Conservation (phyloP, 2,888 invertebrate species). For the Notocelia uddmanniana region DNA sequence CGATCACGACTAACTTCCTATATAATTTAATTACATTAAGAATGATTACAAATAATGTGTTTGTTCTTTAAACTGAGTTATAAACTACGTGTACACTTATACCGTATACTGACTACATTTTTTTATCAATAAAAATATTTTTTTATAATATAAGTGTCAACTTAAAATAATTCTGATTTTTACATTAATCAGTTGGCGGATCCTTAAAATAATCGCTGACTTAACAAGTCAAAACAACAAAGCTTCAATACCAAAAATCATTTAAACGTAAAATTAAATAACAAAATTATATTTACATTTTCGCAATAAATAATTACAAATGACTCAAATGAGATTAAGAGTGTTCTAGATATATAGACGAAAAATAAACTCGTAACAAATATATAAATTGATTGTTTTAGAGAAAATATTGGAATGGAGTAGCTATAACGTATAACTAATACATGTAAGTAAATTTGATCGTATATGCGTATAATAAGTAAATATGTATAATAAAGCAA, state of each 20-base stretch:
- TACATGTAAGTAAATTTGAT: conserved; percentile 7
- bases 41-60: conserved; percentile 70
- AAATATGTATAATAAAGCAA: background rate
- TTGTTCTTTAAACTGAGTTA: conserved; percentile 71
- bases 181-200: conserved; percentile 52
- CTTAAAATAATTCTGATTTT: conserved; percentile 53
- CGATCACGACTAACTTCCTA: conserved; percentile 26
- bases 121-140: conserved; percentile 49
- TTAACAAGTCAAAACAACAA: conserved; percentile 58
- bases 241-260: conserved; percentile 68
- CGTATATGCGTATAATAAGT: background rate
- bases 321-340: no score
- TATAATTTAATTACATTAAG: conserved; percentile 48
- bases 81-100: conserved; percentile 77
- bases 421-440: conserved; percentile 39
- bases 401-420: conserved; percentile 71
- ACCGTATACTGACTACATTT: conserved; percentile 77
- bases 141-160: conserved; percentile 49
- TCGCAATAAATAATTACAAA: conserved; percentile 83
- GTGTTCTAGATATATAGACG: conserved; percentile 22
- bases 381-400: conserved; percentile 30
- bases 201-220: conserved; percentile 50
- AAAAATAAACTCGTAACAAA: conserved; percentile 38
- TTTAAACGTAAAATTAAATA: conserved; percentile 83
- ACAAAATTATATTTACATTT: conserved; percentile 84